Evolutionary conservation across 2,113 vertebrate genomes (phyloP).

Genomic region (Casuarius casuarius): DNA sequence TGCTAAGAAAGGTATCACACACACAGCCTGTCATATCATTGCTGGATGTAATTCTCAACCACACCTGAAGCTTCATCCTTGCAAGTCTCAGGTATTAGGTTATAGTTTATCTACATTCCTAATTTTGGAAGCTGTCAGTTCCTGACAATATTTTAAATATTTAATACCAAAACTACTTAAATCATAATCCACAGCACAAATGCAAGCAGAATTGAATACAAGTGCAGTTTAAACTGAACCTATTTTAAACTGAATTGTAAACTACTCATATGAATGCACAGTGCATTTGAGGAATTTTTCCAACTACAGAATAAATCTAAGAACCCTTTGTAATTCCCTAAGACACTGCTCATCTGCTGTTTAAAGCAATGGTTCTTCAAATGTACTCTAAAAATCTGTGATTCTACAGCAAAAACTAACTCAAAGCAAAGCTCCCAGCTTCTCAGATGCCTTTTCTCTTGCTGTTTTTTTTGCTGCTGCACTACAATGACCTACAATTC

Average conservation of each 20-base stretch:
- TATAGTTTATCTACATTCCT: neutral
- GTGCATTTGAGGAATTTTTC: neutral
- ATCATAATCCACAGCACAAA: conserved; percentile 20
- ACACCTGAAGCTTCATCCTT: neutral
- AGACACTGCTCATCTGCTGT: neutral
- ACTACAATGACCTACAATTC: neutral
- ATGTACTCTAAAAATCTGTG: fast-evolving
- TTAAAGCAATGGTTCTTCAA: neutral
- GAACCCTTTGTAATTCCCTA: neutral
- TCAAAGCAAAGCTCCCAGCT: neutral
- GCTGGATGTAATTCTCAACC: neutral
- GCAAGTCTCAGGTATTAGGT: neutral
- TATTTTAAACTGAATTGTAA: conserved; percentile 9
- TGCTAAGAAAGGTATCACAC: neutral
- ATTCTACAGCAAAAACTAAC: neutral
- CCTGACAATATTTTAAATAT: conserved; percentile 18
- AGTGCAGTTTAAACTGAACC: neutral
- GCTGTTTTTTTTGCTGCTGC: neutral
- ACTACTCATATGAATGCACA: neutral
- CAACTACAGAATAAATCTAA: neutral
- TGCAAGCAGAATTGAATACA: neutral
- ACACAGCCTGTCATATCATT: neutral
- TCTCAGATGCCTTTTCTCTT: neutral
- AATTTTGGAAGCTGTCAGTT: conserved; percentile 24
- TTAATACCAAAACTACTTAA: neutral